Evolutionary conservation across 2,888 invertebrate species (phyloP).

Genomic region (Nebria brevicollis): DNA sequence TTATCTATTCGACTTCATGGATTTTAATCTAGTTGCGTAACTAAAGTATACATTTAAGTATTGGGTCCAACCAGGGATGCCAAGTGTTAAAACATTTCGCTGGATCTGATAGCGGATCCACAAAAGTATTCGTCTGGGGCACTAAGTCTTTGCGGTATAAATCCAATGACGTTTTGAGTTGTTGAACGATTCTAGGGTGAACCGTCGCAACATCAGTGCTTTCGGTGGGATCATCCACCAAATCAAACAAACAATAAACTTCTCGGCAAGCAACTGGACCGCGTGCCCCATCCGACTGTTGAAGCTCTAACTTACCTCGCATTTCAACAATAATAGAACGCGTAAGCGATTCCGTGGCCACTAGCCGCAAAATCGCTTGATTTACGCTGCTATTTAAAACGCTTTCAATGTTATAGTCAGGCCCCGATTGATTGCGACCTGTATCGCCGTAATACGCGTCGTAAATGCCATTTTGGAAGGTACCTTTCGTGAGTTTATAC

Average conservation of each 20-base stretch:
- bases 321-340: not conserved
- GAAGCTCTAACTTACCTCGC: slow-evolving; percentile 8
- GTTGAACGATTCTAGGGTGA: slow-evolving; percentile 38
- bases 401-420: slow-evolving; percentile 24
- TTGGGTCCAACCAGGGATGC: slow-evolving; percentile 49
- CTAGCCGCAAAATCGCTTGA: slow-evolving; percentile 10
- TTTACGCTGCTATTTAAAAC: slow-evolving; percentile 44
- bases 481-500: slow-evolving; percentile 59
- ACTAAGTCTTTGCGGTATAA: slow-evolving; percentile 32
- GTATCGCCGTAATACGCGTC: slow-evolving; percentile 34
- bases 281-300: slow-evolving; percentile 12
- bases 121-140: slow-evolving; percentile 41
- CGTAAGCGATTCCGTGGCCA: slow-evolving; percentile 5
- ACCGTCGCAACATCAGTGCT: slow-evolving; percentile 39
- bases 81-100: slow-evolving; percentile 42
- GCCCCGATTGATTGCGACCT: slow-evolving; percentile 17
- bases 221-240: slow-evolving; percentile 49
- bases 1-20: no score
- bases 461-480: slow-evolving; percentile 27
- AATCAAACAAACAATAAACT: slow-evolving; percentile 47
- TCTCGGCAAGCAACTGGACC: slow-evolving; percentile 8
- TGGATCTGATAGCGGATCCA: slow-evolving; percentile 46
- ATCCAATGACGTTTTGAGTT: slow-evolving; percentile 43
- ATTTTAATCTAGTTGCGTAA: no score
- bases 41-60: slow-evolving; percentile 14